Conservation (phyloP, 2,113 vertebrate genomes). For the Petroica traversi region DNA sequence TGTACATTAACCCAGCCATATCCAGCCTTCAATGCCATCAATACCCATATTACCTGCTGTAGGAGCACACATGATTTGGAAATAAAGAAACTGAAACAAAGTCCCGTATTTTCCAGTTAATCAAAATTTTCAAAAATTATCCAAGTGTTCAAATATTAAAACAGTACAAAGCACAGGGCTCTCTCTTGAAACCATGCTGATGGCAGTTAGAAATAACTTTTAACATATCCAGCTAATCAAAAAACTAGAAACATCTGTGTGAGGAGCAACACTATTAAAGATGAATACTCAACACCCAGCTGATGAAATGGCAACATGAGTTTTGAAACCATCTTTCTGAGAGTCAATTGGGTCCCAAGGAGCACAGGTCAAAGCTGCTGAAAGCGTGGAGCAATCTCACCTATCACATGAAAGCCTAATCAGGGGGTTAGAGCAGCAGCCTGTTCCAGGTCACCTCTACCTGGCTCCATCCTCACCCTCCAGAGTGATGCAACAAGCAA, state of each 20-base stretch:
- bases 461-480: background rate
- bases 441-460: background rate
- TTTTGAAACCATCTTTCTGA: background rate
- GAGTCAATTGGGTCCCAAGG: background rate
- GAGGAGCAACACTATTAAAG: background rate
- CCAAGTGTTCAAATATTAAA: background rate
- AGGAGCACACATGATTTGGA: accelerated
- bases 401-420: background rate
- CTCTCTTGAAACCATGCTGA: background rate
- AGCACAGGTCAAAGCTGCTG: background rate
- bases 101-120: background rate
- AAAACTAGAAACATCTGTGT: background rate
- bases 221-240: background rate
- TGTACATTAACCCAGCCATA: background rate
- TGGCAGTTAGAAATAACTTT: background rate
- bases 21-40: background rate
- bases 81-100: background rate
- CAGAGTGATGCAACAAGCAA: background rate
- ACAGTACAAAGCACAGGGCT: background rate
- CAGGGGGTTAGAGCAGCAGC: background rate
- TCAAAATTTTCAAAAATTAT: background rate
- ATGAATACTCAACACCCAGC: background rate
- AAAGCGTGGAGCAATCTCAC: background rate
- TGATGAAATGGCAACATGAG: background rate
- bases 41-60: background rate